These are phyloP conservation scores for Trypoxylus dichotomus DNA, from an alignment of 1,140 invertebrate genomes.

Conservation along the genomic window DNA sequence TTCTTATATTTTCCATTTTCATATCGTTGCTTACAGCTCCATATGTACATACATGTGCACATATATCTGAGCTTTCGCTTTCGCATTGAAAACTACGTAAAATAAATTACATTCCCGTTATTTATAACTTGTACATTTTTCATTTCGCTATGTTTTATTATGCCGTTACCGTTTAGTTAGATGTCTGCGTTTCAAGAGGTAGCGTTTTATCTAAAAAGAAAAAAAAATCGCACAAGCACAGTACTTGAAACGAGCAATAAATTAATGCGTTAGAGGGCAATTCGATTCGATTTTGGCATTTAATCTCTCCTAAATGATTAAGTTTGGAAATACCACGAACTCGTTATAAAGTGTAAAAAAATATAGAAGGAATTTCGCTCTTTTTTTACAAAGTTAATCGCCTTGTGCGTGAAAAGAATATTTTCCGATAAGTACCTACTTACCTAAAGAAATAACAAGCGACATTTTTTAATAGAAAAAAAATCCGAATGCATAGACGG, in stretches of 20 bases:
- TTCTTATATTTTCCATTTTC: too few species aligned
- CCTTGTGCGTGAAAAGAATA: background rate
- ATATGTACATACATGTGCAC: too few species aligned
- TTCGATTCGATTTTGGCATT: background rate
- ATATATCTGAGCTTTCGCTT: background rate
- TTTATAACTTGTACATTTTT: background rate
- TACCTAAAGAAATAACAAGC: background rate
- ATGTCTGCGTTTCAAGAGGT: background rate
- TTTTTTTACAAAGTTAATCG: background rate
- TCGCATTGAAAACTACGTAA: background rate
- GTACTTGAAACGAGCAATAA: background rate
- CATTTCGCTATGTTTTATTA: background rate
- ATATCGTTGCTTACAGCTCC: too few species aligned
- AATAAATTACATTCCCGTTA: background rate
- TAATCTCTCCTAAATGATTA: background rate
- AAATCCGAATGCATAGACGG: background rate
- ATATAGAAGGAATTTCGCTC: background rate
- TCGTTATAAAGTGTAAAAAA: background rate
- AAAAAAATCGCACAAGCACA: background rate
- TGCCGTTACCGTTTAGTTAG: background rate
- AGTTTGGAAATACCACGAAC: background rate
- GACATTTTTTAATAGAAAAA: background rate
- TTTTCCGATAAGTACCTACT: background rate
- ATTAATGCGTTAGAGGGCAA: background rate
- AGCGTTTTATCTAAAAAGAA: background rate